These are phyloP conservation scores for Papilio polyxenes DNA, from an alignment of 1,140 invertebrate genomes.

Conservation along the genomic window DNA sequence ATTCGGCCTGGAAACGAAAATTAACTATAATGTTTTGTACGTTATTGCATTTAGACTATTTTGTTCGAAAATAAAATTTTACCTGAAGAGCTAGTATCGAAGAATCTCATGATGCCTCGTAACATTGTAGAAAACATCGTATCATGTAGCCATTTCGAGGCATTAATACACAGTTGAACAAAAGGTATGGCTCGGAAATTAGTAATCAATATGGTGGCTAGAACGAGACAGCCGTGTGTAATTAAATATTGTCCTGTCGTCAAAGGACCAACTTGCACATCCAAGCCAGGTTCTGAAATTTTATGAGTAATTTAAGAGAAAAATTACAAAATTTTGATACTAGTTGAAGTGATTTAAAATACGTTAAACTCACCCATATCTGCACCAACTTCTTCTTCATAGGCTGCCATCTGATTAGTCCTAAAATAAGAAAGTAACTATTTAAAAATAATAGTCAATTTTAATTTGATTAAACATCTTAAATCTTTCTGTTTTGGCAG, in stretches of 20 bases:
- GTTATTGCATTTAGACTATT: background rate
- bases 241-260: slow-evolving; percentile 70
- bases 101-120: slow-evolving; percentile 90
- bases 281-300: slow-evolving; percentile 60
- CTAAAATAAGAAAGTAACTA: slow-evolving; percentile 58
- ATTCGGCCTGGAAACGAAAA: slow-evolving; percentile 81
- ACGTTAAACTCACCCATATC: slow-evolving; percentile 53
- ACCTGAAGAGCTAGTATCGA: slow-evolving; percentile 91
- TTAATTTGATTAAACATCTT: no score
- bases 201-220: slow-evolving; percentile 54
- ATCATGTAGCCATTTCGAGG: slow-evolving; percentile 84
- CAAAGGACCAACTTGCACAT: slow-evolving; percentile 66
- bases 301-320: background rate
- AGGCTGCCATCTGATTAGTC: slow-evolving; percentile 80
- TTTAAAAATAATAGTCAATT: background rate
- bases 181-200: slow-evolving; percentile 81
- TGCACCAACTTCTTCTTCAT: slow-evolving; percentile 56
- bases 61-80: slow-evolving; percentile 23
- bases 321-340: slow-evolving; percentile 1
- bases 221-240: slow-evolving; percentile 62
- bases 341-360: background rate
- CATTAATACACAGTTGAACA: slow-evolving; percentile 81
- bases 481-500: no score
- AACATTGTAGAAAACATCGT: slow-evolving; percentile 84
- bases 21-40: slow-evolving; percentile 20